These are phyloP conservation scores for Eulemur albifrons DNA, from an alignment of 2,797 vertebrate species.

Conservation along the genomic window DNA sequence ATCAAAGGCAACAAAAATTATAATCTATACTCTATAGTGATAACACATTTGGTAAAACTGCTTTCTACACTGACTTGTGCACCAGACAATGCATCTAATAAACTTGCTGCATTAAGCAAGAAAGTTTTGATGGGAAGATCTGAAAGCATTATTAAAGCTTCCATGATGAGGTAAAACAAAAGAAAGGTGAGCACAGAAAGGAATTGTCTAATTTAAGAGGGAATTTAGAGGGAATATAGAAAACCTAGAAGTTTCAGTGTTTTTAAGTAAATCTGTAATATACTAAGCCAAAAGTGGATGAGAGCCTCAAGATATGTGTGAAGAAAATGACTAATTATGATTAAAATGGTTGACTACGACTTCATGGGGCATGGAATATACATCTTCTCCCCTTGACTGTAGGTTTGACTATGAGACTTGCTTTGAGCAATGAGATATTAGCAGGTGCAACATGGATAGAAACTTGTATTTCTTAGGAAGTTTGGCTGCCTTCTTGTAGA, in stretches of 20 bases:
- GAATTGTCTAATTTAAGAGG: background rate
- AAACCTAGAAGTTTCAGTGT: background rate
- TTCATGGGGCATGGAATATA: background rate
- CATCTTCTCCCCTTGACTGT: background rate
- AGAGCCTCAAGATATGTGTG: background rate
- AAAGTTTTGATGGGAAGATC: background rate
- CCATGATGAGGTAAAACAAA: background rate
- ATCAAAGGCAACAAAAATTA: background rate
- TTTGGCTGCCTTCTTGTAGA: background rate
- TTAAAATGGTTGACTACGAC: background rate
- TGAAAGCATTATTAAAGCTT: background rate
- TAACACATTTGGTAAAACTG: background rate
- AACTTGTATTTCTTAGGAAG: background rate
- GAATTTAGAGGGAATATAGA: background rate
- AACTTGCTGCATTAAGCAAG: background rate
- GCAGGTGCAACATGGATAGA: background rate
- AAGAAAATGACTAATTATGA: background rate
- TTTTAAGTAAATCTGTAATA: background rate
- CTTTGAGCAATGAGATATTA: background rate
- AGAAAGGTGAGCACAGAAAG: background rate
- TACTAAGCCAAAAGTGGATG: background rate
- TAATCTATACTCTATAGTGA: background rate
- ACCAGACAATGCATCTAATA: background rate
- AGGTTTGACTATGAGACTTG: background rate
- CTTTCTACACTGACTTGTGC: background rate